Percentiles rank a stretch among this genome's conserved stretches.
Conservation (phyloP, 2,797 vertebrate genomes). For the Phalanger gymnotis region DNA sequence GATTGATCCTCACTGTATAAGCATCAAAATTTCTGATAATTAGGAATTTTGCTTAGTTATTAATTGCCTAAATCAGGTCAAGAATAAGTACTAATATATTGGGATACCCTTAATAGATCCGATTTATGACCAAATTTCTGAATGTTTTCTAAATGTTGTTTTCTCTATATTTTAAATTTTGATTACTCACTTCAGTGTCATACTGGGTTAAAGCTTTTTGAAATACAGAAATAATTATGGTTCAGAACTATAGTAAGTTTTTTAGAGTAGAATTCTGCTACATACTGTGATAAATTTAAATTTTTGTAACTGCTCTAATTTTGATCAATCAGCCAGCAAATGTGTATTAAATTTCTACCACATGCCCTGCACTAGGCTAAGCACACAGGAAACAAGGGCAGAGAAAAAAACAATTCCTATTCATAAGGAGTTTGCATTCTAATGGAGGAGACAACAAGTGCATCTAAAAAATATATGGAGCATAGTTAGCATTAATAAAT, state of each 20-base stretch:
- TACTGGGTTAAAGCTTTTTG: constrained; percentile 28
- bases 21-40: constrained; percentile 5
- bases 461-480: background rate
- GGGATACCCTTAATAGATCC: background rate
- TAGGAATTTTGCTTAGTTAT: constrained; percentile 1
- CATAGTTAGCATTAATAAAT: background rate
- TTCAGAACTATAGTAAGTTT: constrained; percentile 37
- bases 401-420: background rate
- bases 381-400: background rate
- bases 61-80: constrained; percentile 13
- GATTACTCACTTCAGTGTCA: constrained; percentile 29
- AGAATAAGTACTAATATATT: background rate
- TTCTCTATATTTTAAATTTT: constrained; percentile 29
- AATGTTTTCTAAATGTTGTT: constrained; percentile 3
- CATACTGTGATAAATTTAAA: constrained; percentile 21
- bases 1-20: background rate
- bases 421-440: background rate
- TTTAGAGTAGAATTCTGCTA: constrained; percentile 27
- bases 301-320: background rate
- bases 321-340: background rate
- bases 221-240: constrained; percentile 30
- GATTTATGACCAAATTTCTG: constrained; percentile 24
- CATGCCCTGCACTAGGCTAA: background rate
- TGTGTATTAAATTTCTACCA: constrained; percentile 10
- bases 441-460: background rate